Percentiles rank a stretch among this genome's conserved stretches.
Conservation (phyloP, 2,888 invertebrate genomes). For the Automeris io region DNA sequence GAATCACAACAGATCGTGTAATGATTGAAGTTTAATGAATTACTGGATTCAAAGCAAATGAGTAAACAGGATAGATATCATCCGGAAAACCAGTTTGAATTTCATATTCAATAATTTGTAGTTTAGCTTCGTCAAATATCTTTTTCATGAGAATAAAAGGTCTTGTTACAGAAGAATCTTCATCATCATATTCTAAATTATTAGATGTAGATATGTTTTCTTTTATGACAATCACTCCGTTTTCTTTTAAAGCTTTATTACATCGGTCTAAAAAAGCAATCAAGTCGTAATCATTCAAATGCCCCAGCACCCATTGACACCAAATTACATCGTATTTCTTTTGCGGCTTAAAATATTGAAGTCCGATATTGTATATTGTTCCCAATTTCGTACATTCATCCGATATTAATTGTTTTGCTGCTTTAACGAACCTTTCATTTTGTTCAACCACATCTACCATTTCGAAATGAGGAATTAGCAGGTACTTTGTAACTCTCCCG, state of each 20-base stretch:
- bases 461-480: constrained; percentile 87
- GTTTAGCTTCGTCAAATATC: constrained; percentile 83
- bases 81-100: constrained; percentile 91
- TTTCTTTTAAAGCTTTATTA: constrained; percentile 50
- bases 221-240: constrained; percentile 53
- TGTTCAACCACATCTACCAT: constrained; percentile 95
- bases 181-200: constrained; percentile 83
- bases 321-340: constrained; percentile 94
- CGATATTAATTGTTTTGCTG: constrained; percentile 76
- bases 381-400: constrained; percentile 77
- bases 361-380: constrained; percentile 80
- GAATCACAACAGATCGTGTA: background rate
- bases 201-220: constrained; percentile 86
- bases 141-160: constrained; percentile 79
- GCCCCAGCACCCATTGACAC: constrained; percentile 97
- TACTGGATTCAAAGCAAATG: constrained; percentile 84
- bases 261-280: constrained; percentile 83
- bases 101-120: constrained; percentile 81
- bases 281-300: constrained; percentile 90
- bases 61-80: constrained; percentile 90
- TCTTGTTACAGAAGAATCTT: constrained; percentile 94
- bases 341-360: constrained; percentile 91
- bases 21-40: constrained; percentile 7
- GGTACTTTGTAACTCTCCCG: constrained; percentile 91
- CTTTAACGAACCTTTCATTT: constrained; percentile 87